Base-by-base conservation (phyloP, 1,140 invertebrate species). In the Ceratoteleas bidentatus region DNA sequence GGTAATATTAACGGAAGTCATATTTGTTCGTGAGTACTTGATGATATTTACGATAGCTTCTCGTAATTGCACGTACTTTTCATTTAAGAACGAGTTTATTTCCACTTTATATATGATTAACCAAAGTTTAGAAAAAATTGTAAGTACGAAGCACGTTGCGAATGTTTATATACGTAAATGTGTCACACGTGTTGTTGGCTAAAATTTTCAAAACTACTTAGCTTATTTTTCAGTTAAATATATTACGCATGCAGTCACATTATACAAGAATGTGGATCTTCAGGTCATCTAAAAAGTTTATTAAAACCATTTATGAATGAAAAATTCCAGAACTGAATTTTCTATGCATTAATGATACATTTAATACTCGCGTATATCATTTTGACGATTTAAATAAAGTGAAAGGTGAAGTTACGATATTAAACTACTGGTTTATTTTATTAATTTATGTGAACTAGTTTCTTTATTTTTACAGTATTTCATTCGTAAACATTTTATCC, bases 291-390 rank as follows among this genome's bases (percentile, higher is more conserved):
- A 45, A n/a, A n/a, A 45, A 45, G n/a, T n/a, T 45, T 2, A 45
- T 45, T 45, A 45, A 45, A 45, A 45, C 10, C 13, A 13, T 45
- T 45, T 45, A 45, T 45, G 10, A 45, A 45, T 45, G 10, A 45
- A 45, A 45, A 45, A 45, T 10, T 45, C 6, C 43, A 0, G 10
- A n/a, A 6, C 10, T 45, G 43, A 10, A 45, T 45, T 45, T 45
- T 45, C 10, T n/a, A 45, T 45, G 43, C 43, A 45, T 45, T 45
- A n/a, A 45, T n/a, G 43, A 45, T 45, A n/a, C 43, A 45, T 45
- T 45, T 45, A 45, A 9, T 45, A 45, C 43, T 6, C 43, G 13
- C 43, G n/a, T 45, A 45, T 45, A 45, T 45, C 43, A 45, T 45
- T n/a, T 10, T 10, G 13, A 45, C 10, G 43, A 45, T 45, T 45